Base-by-base conservation (phyloP, 2,888 invertebrate genomes). In the Acleris cristana region DNA sequence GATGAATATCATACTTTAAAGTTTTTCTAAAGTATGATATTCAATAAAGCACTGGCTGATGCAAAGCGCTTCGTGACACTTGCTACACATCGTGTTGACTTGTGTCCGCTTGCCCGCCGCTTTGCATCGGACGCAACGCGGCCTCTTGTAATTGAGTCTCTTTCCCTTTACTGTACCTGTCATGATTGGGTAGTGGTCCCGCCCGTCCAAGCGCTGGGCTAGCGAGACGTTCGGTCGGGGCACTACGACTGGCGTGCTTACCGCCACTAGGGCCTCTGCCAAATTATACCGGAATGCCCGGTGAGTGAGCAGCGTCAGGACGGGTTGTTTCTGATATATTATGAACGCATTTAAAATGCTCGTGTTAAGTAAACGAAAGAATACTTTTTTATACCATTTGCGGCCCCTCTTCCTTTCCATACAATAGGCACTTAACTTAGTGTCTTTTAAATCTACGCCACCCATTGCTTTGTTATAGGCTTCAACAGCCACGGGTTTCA, bases 371-470 rank as follows among this genome's bases (percentile, higher is more conserved):
- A 72, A 40, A 61, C 48, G 34, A n/a, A 54, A 58, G 56, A 71
- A 73, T 34, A 72, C 69, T 61, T 73, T 72, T 8, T 69, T 65
- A n/a, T n/a, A n/a, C n/a, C 72, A n/a, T n/a, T n/a, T 73, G n/a
- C 40, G n/a, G 1, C 71, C 69, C 49, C 69, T 57, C 59, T 71
- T 65, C 3, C 71, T 56, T 48, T 78, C 77, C 55, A 76, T 51
- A 14, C 74, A 65, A 55, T 68, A 76, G 66, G 58, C 60, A 55
- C 73, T 73, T 8, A 74, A 64, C 30, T 72, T 73, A 26, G 74
- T 75, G 34, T 78, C 75, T 48, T 78, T 75, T 5, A 74, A 45
- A 45, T 76, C 70, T 2, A 74, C 69, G 0, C 74, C 72, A 10
- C 73, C 74, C 74, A 78, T 76, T 57, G 23, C 67, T 49, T 71